These are phyloP conservation scores for Crotophaga sulcirostris DNA, from an alignment of 2,113 vertebrate species.

Conservation along the genomic window DNA sequence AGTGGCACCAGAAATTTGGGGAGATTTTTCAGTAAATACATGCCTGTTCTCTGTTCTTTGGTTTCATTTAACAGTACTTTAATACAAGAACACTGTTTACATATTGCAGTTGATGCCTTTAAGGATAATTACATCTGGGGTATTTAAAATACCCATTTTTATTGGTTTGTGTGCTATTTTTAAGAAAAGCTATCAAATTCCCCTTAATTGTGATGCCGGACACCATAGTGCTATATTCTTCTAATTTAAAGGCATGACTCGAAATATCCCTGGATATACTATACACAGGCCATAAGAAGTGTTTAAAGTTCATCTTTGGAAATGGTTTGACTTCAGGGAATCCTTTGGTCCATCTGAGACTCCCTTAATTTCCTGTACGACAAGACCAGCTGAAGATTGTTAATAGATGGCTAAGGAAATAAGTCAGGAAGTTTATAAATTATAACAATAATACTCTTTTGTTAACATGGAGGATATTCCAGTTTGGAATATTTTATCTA, in stretches of 20 bases:
- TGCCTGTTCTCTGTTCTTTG: neutral
- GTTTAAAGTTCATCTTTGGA: neutral
- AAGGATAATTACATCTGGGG: neutral
- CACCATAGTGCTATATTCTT: neutral
- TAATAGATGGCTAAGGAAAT: neutral
- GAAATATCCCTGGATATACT: neutral
- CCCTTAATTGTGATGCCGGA: neutral
- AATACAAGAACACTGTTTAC: neutral
- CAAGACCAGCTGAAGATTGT: neutral
- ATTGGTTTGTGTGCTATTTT: neutral
- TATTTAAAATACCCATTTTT: neutral
- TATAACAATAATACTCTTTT: neutral
- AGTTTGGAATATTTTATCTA: neutral
- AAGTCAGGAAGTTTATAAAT: neutral
- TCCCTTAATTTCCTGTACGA: neutral
- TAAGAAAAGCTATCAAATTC: neutral
- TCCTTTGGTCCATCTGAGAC: neutral
- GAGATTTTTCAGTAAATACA: neutral
- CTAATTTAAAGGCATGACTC: neutral
- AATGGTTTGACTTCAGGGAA: neutral
- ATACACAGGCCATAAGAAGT: neutral
- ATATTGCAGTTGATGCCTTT: neutral
- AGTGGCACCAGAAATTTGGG: neutral
- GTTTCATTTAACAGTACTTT: neutral
- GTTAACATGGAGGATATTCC: neutral